Base-by-base conservation (phyloP, 2,888 invertebrate genomes). In the Calliopum simillimum region DNA sequence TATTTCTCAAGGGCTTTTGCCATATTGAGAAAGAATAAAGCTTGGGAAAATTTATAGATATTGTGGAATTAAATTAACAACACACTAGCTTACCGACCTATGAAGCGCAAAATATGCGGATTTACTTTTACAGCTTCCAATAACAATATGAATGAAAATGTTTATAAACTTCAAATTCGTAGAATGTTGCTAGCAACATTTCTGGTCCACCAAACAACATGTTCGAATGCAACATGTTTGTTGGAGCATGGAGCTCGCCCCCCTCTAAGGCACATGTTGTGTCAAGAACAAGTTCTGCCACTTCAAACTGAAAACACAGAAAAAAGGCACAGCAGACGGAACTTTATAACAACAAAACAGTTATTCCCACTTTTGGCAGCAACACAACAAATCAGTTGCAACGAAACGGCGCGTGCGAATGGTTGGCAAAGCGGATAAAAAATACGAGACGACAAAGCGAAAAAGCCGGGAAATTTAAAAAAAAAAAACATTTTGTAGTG, bases 401-500 rank as follows among this genome's bases (percentile, higher is more conserved):
- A 81, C 76, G 77, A 78, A 76, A 79, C 81, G 79, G 71, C 82
- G 82, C 75, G 80, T 77, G 79, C 78, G 83, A 77, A 76, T 74
- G 82, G 81, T 77, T 41, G 58, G 14, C 49, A 13, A 21, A 23
- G 25, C 47, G 46, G 21, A 44, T 56, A 14, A 5, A 13, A 19
- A 65, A 49, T 16, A 8, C 65, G 12, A 5, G 16, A 12, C 21
- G 19, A 51, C 5, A 63, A 6, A 13, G n/a, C 12, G 13, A 61
- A 43, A 61, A 64, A 33, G 64, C 51, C 41, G 64, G 47, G 47
- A 62, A 62, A 23, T 46, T 23, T 47, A 47, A n/a, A n/a, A n/a
- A n/a, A n/a, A n/a, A n/a, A n/a, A n/a, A 4, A 16, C 33, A 41
- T 23, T 25, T 44, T 16, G 14, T 19, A 19, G n/a, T 23, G 12